These are phyloP conservation scores for Fregetta grallaria DNA, from an alignment of 2,113 vertebrate genomes.

Conservation along the genomic window DNA sequence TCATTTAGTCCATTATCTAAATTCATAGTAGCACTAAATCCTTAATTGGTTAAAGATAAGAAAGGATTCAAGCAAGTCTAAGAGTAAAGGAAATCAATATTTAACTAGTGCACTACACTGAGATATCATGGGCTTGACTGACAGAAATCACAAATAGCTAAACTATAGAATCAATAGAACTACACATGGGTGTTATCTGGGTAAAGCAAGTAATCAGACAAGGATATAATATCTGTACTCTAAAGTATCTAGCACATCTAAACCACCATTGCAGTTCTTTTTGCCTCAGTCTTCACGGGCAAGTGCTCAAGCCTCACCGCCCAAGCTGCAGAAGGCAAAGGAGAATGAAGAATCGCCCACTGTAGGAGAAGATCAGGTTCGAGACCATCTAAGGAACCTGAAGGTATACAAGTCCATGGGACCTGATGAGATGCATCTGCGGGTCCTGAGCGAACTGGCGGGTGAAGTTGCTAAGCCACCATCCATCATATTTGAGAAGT, in stretches of 20 bases:
- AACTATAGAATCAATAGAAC: not conserved
- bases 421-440: no score
- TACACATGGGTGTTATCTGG: not conserved
- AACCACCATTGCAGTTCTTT: not conserved
- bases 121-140: not conserved
- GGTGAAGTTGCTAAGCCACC: no score
- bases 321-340: no score
- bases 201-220: not conserved
- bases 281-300: no score
- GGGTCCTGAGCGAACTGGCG: no score
- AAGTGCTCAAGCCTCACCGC: no score
- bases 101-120: not conserved
- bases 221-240: not conserved
- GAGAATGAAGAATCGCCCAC: no score
- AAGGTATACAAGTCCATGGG: no score
- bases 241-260: not conserved
- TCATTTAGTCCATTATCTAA: slow-evolving; percentile 30
- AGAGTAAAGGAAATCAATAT: not conserved
- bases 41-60: not conserved
- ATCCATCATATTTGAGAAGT: no score
- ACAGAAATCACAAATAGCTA: not conserved
- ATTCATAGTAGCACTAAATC: not conserved
- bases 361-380: no score
- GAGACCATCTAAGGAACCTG: no score
- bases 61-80: not conserved